Evolutionary conservation across 2,797 vertebrate species (phyloP).

Genomic region (Oreochromis mossambicus): DNA sequence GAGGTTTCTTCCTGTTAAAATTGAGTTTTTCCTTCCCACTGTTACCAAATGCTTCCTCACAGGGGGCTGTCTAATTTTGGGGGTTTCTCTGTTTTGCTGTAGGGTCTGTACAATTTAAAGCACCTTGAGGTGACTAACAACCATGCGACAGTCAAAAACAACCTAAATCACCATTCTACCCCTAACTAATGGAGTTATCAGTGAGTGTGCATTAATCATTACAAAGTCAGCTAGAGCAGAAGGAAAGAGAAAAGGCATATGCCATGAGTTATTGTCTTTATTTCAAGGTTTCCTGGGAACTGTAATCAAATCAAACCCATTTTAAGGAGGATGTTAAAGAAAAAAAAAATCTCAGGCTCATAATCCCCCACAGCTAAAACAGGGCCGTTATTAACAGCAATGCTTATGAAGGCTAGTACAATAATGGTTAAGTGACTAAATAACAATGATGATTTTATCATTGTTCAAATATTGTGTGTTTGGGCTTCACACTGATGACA

Average conservation of each 20-base stretch:
- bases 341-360: background rate
- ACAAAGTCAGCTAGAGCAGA: background rate
- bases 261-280: background rate
- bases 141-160: fast-evolving
- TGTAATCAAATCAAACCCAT: background rate
- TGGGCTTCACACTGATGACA: background rate
- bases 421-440: background rate
- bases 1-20: background rate
- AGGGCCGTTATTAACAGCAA: background rate
- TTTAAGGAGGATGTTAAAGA: background rate
- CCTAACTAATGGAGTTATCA: background rate
- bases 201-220: background rate
- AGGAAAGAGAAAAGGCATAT: background rate
- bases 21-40: background rate
- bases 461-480: background rate
- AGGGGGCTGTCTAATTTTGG: fast-evolving
- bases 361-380: fast-evolving
- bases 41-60: background rate
- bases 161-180: background rate
- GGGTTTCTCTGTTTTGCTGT: background rate
- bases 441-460: background rate
- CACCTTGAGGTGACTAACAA: background rate
- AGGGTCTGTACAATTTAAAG: background rate
- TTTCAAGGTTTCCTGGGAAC: background rate
- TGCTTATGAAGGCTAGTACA: background rate